These are phyloP conservation scores for Barnardius zonarius DNA, from an alignment of 2,113 vertebrate genomes.

Conservation along the genomic window DNA sequence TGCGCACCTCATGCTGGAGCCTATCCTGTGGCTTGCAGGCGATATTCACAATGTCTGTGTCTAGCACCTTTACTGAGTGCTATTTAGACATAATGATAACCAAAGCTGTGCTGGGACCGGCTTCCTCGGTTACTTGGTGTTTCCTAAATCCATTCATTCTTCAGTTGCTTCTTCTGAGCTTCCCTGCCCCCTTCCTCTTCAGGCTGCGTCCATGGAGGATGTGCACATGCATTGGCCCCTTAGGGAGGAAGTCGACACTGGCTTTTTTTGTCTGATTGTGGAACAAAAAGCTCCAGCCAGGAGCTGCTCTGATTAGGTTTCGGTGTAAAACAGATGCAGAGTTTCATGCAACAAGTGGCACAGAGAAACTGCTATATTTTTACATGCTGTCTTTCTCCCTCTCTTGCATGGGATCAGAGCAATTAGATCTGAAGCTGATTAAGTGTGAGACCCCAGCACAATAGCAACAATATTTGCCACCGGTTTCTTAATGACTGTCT, in stretches of 20 bases:
- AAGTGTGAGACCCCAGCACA: background rate
- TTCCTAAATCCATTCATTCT: background rate
- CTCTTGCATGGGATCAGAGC: background rate
- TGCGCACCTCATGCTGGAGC: fast-evolving
- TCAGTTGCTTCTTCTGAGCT: background rate
- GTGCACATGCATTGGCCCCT: background rate
- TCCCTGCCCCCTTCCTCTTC: background rate
- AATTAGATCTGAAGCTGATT: background rate
- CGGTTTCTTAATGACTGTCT: background rate
- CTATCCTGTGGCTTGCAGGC: background rate
- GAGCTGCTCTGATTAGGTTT: background rate
- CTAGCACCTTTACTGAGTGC: background rate
- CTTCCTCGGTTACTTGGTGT: background rate
- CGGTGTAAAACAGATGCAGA: background rate
- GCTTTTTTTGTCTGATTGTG: background rate
- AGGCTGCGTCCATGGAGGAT: background rate
- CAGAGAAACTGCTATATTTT: background rate
- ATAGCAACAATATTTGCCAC: background rate
- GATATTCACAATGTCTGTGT: fast-evolving
- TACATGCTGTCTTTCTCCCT: background rate
- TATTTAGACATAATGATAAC: fast-evolving
- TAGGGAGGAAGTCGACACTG: background rate
- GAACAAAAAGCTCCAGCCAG: background rate
- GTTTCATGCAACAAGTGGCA: background rate
- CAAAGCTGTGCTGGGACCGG: background rate